Percentiles rank a stretch among this genome's conserved stretches.
These are phyloP conservation scores for Neosalanx taihuensis DNA, from an alignment of 2,797 vertebrate genomes.

Conservation along the genomic window DNA sequence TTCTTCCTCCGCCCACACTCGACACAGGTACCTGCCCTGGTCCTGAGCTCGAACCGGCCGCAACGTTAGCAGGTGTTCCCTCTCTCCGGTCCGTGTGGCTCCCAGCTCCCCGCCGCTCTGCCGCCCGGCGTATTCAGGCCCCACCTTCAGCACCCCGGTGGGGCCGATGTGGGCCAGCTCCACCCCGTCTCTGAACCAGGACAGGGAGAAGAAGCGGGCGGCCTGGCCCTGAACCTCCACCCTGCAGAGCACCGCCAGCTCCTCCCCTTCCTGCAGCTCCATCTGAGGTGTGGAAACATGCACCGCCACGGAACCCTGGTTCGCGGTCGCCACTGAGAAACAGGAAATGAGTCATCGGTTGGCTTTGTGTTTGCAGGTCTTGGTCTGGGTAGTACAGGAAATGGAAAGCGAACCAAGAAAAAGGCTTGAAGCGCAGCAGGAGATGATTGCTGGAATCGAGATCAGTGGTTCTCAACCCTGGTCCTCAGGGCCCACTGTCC, in stretches of 20 bases:
- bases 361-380: background rate
- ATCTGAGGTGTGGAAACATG: slow-evolving; percentile 41
- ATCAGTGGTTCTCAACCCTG: background rate
- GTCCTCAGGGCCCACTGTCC: no score
- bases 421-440: no score
- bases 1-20: slow-evolving; percentile 64
- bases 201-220: slow-evolving; percentile 64
- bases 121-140: slow-evolving; percentile 48
- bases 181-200: slow-evolving; percentile 64
- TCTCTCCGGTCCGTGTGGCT: slow-evolving; percentile 59
- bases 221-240: slow-evolving; percentile 50
- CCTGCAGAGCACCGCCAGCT: slow-evolving; percentile 69
- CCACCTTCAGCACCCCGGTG: slow-evolving; percentile 66
- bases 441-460: no score
- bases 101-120: slow-evolving; percentile 67
- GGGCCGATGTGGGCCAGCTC: slow-evolving; percentile 71
- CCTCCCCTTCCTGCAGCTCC: slow-evolving; percentile 65
- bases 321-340: slow-evolving; percentile 41
- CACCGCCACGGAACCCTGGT: slow-evolving; percentile 60
- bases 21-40: slow-evolving; percentile 75
- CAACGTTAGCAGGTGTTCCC: slow-evolving; percentile 70
- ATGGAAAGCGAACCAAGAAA: background rate
- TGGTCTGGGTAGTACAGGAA: background rate
- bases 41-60: slow-evolving; percentile 66
- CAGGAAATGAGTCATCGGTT: background rate